Base-by-base conservation (phyloP, 2,113 vertebrate genomes). In the Ardeotis arabs region DNA sequence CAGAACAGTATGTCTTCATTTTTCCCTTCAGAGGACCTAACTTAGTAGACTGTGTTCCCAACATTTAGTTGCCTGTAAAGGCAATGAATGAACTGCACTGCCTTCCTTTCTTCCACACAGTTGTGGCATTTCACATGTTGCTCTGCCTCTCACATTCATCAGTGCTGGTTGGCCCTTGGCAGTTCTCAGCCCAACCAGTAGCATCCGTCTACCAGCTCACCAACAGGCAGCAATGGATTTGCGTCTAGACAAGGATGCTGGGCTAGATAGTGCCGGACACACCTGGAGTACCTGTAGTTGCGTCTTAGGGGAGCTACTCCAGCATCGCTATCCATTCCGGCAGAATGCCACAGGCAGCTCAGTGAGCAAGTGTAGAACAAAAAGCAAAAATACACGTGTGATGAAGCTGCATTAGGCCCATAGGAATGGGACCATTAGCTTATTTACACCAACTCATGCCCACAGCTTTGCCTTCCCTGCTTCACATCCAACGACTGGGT, bases 391-490 rank as follows among this genome's bases (percentile, higher is more conserved):
- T 5, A 58, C 3, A 44, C 7, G 31, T 44, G 72, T 0, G 3
- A n/a, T 19, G 18, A 89, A 63, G 27, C 5, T 49, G 28, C 11
- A 28, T 3, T 49, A 27, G 67, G 29, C 29, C 29, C 49, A 52
- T 8, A 79, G 31, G 7, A 72, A 47, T 3, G 20, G 29, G 24
- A 27, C 31, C 0, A 0, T 2, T 49, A 20, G 3, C 21, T 77
- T 77, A 39, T 49, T 80, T 45, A 20, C 24, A 62, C 21, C 55
- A 41, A 1, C 4, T 59, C n/a, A 14, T 5, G 17, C 15, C 22
- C 25, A 31, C 28, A n/a, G 31, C 41, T 50, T 82, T 72, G 31
- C 27, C 35, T 35, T 27, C 64, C 58, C 45, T 69, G 69, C 23
- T 73, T 83, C 39, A 35, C 29, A n/a, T 22, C 16, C 23, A 22